Evolutionary conservation across 1,140 invertebrate species (phyloP).

Genomic region (Drosophila lacteicornis): DNA sequence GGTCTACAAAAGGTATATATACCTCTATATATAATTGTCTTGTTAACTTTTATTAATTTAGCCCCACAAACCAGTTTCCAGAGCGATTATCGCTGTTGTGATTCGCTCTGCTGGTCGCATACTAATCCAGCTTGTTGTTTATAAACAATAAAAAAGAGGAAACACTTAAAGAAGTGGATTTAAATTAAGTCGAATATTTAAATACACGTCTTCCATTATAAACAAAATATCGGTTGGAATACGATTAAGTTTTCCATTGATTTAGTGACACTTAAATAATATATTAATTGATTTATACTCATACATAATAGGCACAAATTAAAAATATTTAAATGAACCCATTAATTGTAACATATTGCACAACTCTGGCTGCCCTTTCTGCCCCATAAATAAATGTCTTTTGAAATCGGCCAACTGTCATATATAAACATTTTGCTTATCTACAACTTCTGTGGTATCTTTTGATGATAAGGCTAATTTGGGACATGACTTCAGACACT

Average conservation of each 20-base stretch:
- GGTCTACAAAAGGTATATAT: neutral
- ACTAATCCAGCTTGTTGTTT: slow-evolving; percentile 21
- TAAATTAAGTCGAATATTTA: neutral
- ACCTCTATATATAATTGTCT: slow-evolving; percentile 5
- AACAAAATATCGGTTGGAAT: neutral
- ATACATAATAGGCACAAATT: too few relatives aligned
- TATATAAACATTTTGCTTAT: slow-evolving; percentile 31
- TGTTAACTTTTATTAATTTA: slow-evolving; percentile 20
- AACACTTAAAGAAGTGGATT: neutral
- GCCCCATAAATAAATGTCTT: slow-evolving; percentile 2
- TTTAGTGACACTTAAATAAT: neutral
- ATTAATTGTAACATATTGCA: neutral
- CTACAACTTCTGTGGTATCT: slow-evolving; percentile 12
- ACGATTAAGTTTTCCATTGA: neutral
- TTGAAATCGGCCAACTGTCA: slow-evolving; percentile 12
- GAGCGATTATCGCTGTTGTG: slow-evolving; percentile 3
- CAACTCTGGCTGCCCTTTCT: neutral
- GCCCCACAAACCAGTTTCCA: slow-evolving; percentile 30
- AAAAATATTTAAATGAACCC: neutral
- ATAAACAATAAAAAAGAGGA: slow-evolving; percentile 11
- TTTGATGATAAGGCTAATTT: slow-evolving; percentile 43
- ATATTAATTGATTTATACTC: neutral
- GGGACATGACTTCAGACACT: slow-evolving; percentile 37
- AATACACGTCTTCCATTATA: neutral
- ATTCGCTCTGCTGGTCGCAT: slow-evolving; percentile 24